These are phyloP conservation scores for Slavum lentiscoides DNA, from an alignment of 2,888 invertebrate species.

Conservation along the genomic window DNA sequence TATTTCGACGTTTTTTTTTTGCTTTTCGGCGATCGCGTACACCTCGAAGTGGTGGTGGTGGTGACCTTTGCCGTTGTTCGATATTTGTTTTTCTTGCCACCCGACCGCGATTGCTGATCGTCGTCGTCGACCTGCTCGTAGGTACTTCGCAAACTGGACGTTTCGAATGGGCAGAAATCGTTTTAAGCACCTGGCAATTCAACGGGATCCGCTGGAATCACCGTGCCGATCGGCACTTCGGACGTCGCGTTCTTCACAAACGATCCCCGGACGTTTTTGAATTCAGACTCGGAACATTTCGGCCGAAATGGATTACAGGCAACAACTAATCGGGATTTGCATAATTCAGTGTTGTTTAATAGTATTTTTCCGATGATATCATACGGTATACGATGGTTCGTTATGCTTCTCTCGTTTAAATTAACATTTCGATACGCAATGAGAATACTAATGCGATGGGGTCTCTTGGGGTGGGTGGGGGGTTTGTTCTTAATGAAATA, in stretches of 20 bases:
- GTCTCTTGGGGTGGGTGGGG: too few relatives aligned
- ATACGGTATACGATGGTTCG: background rate
- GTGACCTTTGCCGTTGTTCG: background rate
- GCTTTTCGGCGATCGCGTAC: background rate
- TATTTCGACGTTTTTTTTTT: conserved; percentile 5
- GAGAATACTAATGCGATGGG: too few relatives aligned
- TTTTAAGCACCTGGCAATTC: background rate
- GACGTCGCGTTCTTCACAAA: background rate
- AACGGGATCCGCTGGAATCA: background rate
- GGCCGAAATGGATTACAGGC: background rate
- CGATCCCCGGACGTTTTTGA: background rate
- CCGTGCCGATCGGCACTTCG: background rate
- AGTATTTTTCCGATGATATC: background rate
- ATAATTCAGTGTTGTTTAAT: background rate
- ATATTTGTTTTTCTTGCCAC: conserved; percentile 3
- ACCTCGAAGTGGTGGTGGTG: background rate
- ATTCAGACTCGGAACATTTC: background rate
- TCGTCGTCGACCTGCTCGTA: background rate
- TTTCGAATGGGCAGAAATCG: conserved; percentile 1
- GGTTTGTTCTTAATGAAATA: too few relatives aligned
- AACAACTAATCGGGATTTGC: background rate
- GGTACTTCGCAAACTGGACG: background rate
- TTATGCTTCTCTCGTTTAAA: background rate
- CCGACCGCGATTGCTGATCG: background rate
- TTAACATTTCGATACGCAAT: background rate